Evolutionary conservation across 2,113 vertebrate genomes (phyloP).

Genomic region (Gulo gulo): DNA sequence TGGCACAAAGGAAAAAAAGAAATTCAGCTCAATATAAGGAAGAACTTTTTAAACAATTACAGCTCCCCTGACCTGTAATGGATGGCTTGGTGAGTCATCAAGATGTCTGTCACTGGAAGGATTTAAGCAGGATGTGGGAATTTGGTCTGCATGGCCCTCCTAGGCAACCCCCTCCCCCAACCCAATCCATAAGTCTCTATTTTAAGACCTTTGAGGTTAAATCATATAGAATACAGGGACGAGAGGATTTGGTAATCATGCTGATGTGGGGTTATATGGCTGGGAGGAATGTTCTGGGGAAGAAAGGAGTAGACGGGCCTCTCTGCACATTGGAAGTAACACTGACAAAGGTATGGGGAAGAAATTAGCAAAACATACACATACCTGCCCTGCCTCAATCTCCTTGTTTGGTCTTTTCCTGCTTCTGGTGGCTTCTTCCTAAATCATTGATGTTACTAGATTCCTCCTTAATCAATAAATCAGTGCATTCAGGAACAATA

Average conservation of each 20-base stretch:
- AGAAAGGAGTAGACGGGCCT: too few relatives aligned
- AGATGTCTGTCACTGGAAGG: neutral
- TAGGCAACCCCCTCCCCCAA: neutral
- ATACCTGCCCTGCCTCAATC: neutral
- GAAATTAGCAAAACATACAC: neutral
- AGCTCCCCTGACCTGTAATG: neutral
- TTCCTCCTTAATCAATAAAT: neutral
- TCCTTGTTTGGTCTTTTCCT: neutral
- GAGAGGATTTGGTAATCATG: neutral
- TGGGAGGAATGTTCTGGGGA: neutral
- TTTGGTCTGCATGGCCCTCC: neutral
- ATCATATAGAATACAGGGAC: neutral
- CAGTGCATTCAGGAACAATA: neutral
- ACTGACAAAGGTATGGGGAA: neutral
- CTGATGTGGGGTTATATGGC: neutral
- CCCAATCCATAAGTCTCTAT: neutral
- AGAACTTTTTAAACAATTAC: neutral
- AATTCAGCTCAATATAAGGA: neutral
- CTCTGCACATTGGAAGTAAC: neutral
- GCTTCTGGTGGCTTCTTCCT: neutral
- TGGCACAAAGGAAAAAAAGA: conserved; percentile 42
- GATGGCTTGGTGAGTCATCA: neutral
- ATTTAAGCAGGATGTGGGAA: neutral
- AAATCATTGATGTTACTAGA: neutral
- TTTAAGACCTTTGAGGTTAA: neutral